Conservation (phyloP, 64 coral and sea anemone genomes). For the Actinia tenebrosa region DNA sequence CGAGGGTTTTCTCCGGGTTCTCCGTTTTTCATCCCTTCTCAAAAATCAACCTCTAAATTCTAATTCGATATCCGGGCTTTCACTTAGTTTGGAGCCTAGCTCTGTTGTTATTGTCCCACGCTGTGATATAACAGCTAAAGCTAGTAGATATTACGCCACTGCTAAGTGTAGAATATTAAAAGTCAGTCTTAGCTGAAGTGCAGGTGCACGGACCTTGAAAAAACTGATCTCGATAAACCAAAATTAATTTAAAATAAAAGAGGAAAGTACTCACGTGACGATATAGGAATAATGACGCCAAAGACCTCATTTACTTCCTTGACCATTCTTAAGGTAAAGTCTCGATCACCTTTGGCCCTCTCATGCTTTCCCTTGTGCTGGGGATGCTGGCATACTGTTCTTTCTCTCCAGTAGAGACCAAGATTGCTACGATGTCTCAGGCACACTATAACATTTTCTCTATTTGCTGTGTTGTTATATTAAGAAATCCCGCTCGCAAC, state of each 20-base stretch:
- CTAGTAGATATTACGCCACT: too few relatives aligned
- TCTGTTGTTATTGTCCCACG: too few relatives aligned
- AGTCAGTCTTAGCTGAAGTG: too few relatives aligned
- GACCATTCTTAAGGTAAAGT: conserved; percentile 8
- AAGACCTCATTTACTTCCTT: conserved; percentile 16
- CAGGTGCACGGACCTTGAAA: too few relatives aligned
- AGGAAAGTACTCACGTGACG: conserved; percentile 21
- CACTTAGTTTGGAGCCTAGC: too few relatives aligned
- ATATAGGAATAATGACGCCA: conserved; percentile 12
- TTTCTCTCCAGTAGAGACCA: conserved; percentile 43
- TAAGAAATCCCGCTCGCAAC: neutral
- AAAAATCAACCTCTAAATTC: too few relatives aligned
- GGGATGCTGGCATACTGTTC: conserved; percentile 48
- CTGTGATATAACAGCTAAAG: too few relatives aligned
- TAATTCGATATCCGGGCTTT: too few relatives aligned
- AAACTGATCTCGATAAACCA: neutral
- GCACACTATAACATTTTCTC: conserved; percentile 30
- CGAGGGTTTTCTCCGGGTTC: too few relatives aligned
- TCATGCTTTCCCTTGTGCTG: conserved; percentile 31
- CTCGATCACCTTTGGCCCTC: conserved; percentile 26
- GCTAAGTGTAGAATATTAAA: too few relatives aligned
- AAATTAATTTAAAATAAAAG: neutral
- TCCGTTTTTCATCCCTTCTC: too few relatives aligned
- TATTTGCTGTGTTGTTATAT: neutral
- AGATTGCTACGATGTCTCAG: conserved; percentile 32